These are phyloP conservation scores for Syrphus vitripennis DNA, from an alignment of 2,888 invertebrate species.

Conservation along the genomic window DNA sequence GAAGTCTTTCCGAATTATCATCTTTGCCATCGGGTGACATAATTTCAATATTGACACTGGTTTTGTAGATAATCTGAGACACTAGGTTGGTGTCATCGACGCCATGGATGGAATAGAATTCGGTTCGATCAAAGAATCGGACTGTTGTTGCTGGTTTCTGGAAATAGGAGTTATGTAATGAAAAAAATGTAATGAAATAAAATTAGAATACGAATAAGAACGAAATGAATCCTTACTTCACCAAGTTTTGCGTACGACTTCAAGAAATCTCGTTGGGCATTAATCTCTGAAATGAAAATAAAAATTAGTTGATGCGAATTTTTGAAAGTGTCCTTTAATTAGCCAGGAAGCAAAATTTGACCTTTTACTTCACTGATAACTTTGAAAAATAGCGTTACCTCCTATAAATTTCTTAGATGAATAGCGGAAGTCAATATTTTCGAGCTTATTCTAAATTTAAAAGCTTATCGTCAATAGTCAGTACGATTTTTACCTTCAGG, in stretches of 20 bases:
- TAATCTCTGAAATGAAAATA: conserved; percentile 75
- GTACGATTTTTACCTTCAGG: no score
- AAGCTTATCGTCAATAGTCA: no score
- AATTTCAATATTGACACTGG: conserved; percentile 88
- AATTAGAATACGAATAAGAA: neutral
- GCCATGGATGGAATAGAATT: conserved; percentile 94
- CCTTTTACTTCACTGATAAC: no score
- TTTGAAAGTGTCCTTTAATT: no score
- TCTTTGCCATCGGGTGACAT: conserved; percentile 86
- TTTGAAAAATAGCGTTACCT: no score
- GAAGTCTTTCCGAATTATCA: conserved; percentile 82
- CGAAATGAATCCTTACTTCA: conserved; percentile 74
- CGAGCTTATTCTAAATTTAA: no score
- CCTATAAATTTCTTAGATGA: no score
- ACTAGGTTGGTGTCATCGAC: conserved; percentile 89
- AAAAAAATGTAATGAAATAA: neutral
- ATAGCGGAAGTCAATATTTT: no score
- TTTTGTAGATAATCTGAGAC: conserved; percentile 90
- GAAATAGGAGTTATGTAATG: neutral
- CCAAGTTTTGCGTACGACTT: conserved; percentile 76
- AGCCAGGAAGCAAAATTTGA: no score
- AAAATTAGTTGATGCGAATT: no score
- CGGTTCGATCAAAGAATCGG: conserved; percentile 92
- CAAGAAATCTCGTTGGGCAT: conserved; percentile 78
- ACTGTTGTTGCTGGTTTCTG: conserved; percentile 94